These are phyloP conservation scores for Lagopus leucura DNA, from an alignment of 2,113 vertebrate species.

Conservation along the genomic window DNA sequence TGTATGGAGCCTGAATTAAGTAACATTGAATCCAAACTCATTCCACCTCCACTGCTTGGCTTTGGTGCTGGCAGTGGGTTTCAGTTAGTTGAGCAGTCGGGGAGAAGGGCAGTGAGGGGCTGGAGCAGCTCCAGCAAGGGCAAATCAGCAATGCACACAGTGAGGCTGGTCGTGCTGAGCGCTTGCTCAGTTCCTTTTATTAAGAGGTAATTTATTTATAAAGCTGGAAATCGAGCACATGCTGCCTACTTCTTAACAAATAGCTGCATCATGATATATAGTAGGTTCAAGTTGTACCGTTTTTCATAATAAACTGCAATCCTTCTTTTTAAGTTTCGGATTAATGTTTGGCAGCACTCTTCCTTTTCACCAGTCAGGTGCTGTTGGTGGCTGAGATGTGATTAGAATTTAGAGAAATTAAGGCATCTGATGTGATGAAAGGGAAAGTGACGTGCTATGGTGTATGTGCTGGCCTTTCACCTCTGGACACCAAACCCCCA, in stretches of 20 bases:
- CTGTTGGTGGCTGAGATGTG: background rate
- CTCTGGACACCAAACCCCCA: background rate
- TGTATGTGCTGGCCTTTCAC: slow-evolving; percentile 24
- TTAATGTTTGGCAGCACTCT: background rate
- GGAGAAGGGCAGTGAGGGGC: slow-evolving; percentile 19
- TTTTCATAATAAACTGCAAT: background rate
- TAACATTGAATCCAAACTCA: slow-evolving; percentile 5
- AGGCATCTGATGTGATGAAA: background rate
- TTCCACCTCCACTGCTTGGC: slow-evolving; percentile 14
- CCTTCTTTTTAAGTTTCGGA: background rate
- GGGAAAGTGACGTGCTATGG: background rate
- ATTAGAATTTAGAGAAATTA: background rate
- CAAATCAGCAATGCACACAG: slow-evolving; percentile 13
- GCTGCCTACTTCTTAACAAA: slow-evolving; percentile 42
- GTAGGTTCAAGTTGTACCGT: background rate
- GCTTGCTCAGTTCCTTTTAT: slow-evolving; percentile 56
- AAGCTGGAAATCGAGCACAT: slow-evolving; percentile 50
- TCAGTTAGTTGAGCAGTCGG: slow-evolving; percentile 52
- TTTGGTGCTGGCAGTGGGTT: slow-evolving; percentile 60
- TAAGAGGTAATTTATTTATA: slow-evolving; percentile 63
- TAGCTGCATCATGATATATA: background rate
- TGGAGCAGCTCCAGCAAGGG: slow-evolving; percentile 22
- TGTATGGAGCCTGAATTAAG: slow-evolving; percentile 26
- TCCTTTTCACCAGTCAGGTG: background rate
- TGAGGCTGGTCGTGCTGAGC: slow-evolving; percentile 63